Evolutionary conservation across 2,888 invertebrate species (phyloP).

Genomic region (Lepidonotus clava): DNA sequence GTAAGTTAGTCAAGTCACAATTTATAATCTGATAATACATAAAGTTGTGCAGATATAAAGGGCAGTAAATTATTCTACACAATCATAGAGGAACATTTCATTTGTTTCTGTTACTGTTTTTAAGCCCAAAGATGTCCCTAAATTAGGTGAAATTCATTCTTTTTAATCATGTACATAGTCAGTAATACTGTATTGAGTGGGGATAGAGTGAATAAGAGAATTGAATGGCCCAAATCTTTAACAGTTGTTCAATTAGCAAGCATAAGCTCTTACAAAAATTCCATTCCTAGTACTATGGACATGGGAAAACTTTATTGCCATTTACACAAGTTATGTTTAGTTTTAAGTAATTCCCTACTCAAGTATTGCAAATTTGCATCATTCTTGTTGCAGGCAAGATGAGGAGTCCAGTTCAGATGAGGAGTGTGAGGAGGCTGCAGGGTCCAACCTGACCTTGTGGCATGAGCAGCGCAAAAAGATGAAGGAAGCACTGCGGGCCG

Average conservation of each 20-base stretch:
- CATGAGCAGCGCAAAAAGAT: slow-evolving; percentile 66
- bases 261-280: background rate
- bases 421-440: slow-evolving; percentile 62
- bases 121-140: too few species aligned
- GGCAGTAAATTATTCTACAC: background rate
- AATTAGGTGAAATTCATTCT: too few species aligned
- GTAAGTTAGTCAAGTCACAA: background rate
- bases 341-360: too few species aligned
- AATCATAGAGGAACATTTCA: too few species aligned
- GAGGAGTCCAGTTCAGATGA: slow-evolving; percentile 65
- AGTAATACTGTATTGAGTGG: too few species aligned
- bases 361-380: too few species aligned
- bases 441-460: slow-evolving; percentile 64
- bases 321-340: too few species aligned
- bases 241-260: background rate
- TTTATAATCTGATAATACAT: background rate
- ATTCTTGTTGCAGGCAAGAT: background rate
- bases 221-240: too few species aligned
- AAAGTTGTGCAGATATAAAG: background rate
- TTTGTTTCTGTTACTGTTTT: too few species aligned
- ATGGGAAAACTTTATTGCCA: too few species aligned
- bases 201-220: too few species aligned
- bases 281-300: background rate
- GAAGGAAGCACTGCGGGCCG: slow-evolving; percentile 38
- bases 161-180: too few species aligned